Conservation (phyloP, 2,113 vertebrate genomes). For the Hippocampus guttulatus region DNA sequence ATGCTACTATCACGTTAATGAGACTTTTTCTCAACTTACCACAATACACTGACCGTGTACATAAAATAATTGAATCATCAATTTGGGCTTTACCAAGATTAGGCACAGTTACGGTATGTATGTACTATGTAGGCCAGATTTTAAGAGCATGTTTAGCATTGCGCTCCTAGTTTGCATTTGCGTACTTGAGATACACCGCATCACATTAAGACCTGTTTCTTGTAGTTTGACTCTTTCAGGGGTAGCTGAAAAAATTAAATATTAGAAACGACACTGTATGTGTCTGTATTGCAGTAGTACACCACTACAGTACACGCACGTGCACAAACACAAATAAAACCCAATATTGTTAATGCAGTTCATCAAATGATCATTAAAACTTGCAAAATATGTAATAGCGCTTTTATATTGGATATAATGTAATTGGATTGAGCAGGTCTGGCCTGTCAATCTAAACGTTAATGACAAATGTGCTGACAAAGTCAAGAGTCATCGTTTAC, state of each 20-base stretch:
- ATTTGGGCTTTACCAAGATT: not conserved
- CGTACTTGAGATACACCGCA: not conserved
- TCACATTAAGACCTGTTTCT: not conserved
- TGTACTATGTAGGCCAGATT: not conserved
- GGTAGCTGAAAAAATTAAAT: not conserved
- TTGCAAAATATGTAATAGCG: not conserved
- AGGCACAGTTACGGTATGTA: not conserved
- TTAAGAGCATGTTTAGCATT: not conserved
- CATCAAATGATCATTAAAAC: not conserved
- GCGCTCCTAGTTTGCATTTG: not conserved
- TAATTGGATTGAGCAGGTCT: not conserved
- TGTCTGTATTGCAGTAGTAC: not conserved
- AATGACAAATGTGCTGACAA: constrained; percentile 47
- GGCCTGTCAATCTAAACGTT: not conserved
- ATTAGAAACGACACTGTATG: not conserved
- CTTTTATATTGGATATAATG: not conserved
- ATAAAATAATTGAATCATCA: not conserved
- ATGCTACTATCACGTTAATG: not conserved
- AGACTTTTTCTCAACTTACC: not conserved
- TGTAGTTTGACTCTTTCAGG: not conserved
- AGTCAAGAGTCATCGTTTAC: constrained; percentile 17
- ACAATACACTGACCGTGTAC: not conserved
- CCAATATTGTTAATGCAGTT: not conserved
- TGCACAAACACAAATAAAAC: not conserved
- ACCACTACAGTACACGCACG: not conserved